These are phyloP conservation scores for Torymus aiolomorphi DNA, from an alignment of 2,888 invertebrate genomes.

Conservation along the genomic window DNA sequence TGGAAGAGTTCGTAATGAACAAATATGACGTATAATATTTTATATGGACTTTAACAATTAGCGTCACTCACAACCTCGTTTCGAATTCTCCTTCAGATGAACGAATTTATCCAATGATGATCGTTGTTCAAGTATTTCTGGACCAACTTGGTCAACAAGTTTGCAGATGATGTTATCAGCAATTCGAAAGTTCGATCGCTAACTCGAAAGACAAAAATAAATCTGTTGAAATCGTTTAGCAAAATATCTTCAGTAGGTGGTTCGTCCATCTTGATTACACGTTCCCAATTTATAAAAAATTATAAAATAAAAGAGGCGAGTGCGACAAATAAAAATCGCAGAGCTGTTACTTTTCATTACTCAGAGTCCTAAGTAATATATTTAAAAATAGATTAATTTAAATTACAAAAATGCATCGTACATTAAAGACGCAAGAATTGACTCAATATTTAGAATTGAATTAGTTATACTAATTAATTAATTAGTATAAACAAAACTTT, in stretches of 20 bases:
- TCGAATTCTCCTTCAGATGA: neutral
- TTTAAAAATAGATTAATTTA: slow-evolving; percentile 50
- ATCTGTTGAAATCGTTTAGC: neutral
- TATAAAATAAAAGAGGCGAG: too few species aligned
- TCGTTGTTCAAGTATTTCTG: slow-evolving; percentile 8
- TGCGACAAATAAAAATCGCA: too few species aligned
- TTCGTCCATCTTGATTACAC: too few species aligned
- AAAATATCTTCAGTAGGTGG: neutral
- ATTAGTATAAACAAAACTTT: slow-evolving; percentile 43
- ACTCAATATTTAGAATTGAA: slow-evolving; percentile 40
- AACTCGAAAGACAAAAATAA: slow-evolving; percentile 30
- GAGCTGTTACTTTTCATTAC: neutral
- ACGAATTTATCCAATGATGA: too few species aligned
- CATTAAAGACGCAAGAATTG: slow-evolving; percentile 48
- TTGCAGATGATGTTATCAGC: slow-evolving; percentile 27
- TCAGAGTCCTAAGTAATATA: slow-evolving; percentile 31
- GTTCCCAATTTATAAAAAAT: too few species aligned
- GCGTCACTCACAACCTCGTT: neutral
- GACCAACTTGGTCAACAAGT: neutral
- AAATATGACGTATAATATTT: neutral
- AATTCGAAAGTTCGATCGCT: neutral
- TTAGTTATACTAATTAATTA: slow-evolving; percentile 29
- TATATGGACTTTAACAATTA: neutral
- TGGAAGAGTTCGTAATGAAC: too few species aligned
- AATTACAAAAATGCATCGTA: slow-evolving; percentile 47